These are phyloP conservation scores for Callithrix jacchus DNA, from an alignment of 2,113 vertebrate species.

Conservation along the genomic window DNA sequence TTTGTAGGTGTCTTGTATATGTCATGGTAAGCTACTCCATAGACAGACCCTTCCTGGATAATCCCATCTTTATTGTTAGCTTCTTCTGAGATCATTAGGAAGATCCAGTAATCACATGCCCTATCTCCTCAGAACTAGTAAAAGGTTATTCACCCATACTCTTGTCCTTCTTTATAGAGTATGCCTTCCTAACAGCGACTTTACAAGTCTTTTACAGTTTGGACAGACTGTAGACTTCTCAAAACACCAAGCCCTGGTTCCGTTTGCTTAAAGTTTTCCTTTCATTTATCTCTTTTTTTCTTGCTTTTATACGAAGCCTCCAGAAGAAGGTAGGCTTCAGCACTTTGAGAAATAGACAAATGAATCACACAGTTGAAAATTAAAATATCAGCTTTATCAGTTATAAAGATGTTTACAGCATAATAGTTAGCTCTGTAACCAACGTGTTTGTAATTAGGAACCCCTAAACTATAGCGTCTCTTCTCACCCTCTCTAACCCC, in stretches of 20 bases:
- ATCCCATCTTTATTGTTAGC: neutral
- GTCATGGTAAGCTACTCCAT: neutral
- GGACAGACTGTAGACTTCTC: neutral
- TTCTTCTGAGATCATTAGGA: neutral
- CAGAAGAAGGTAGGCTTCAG: neutral
- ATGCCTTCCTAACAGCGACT: neutral
- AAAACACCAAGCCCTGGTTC: neutral
- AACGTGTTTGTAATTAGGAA: neutral
- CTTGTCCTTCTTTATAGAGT: neutral
- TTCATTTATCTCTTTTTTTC: neutral
- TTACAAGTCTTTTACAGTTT: neutral
- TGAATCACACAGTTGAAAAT: neutral
- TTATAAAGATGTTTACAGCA: neutral
- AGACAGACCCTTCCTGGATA: neutral
- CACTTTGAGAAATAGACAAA: slow-evolving; percentile 1
- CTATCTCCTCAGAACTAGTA: neutral
- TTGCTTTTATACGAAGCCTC: neutral
- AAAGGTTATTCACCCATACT: neutral
- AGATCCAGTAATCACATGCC: neutral
- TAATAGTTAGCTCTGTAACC: neutral
- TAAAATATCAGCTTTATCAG: neutral
- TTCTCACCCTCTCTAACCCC: neutral
- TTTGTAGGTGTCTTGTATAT: neutral
- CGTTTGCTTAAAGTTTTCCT: neutral
- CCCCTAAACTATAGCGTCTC: neutral